Conservation (phyloP, 2,797 vertebrate species). For the Poecilia picta region DNA sequence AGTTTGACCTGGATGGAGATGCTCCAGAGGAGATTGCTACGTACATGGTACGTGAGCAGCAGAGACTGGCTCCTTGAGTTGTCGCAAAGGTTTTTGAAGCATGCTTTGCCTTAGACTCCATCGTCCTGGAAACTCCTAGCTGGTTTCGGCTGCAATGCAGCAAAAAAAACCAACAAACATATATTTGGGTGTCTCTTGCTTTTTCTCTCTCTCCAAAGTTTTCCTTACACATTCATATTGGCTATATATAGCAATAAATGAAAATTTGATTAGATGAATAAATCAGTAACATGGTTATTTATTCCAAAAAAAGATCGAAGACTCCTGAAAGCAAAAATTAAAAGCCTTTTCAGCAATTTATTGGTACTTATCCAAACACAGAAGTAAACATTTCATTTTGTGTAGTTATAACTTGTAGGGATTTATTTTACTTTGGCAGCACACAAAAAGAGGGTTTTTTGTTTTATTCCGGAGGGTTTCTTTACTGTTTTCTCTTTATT, state of each 20-base stretch:
- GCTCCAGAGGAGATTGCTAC: constrained; percentile 98
- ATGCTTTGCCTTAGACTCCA: constrained; percentile 1
- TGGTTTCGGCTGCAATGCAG: constrained; percentile 67
- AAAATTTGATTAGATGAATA: constrained; percentile 29
- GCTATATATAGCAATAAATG: constrained; percentile 29
- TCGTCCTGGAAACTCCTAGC: constrained; percentile 32
- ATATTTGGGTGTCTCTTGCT: constrained; percentile 13
- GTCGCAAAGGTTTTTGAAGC: constrained; percentile 12
- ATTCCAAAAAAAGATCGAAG: constrained; percentile 13
- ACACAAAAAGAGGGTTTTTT: neutral
- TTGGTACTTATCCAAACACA: neutral
- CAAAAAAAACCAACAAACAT: constrained; percentile 23
- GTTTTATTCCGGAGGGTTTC: neutral
- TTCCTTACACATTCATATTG: constrained; percentile 21
- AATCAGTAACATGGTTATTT: neutral
- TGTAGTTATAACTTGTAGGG: neutral
- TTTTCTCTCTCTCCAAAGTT: constrained; percentile 21
- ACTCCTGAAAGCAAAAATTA: neutral
- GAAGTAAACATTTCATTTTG: constrained; percentile 8
- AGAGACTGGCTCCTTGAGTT: neutral
- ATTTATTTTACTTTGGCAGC: constrained; percentile 9
- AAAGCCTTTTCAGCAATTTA: constrained; percentile 1
- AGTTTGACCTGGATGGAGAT: constrained; percentile 97
- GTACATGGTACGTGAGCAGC: constrained; percentile 85
- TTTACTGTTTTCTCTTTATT: neutral